Evolutionary conservation across 2,113 vertebrate genomes (phyloP), one percentile per base, ranked within the genome.

Genomic region (Sceloporus undulatus): DNA sequence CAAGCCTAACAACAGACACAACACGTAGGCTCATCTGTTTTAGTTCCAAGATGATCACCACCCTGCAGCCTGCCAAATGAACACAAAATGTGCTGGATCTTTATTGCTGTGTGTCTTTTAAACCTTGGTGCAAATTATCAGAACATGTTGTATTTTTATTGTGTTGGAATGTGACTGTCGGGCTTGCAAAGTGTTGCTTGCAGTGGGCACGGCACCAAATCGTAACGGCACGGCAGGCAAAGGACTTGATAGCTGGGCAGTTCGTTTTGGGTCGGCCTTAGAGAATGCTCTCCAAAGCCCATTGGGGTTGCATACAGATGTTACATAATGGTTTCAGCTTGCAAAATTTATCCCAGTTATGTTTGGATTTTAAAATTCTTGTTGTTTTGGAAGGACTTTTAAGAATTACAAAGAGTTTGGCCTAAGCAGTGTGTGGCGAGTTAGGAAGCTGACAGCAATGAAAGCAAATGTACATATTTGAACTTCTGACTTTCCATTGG

Each of bases 401-500:
- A 62, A 82, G 21, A 77, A 11, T 88, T 6, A 0, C 70, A 19
- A 40, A 79, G 85, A 56, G 82, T 89, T 88, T 89, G 77, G 75
- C 85, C 75, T 62, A 14, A 65, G 87, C 80, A 85, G 68, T 87
- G 16, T 40, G 38, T 77, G 59, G 52, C 73, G 34, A 0, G 65
- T 73, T 54, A 27, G 3, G 75, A 90, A 90, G 92, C 65, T 79
- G 88, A 92, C 90, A 94, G 84, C 91, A 90, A 78, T 70, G 80
- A 87, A 88, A 83, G 87, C 86, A 87, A 89, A 82, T 0, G 13
- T 92, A 91, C 11, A 0, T 88, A 85, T 70, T 82, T 91, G 90
- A 94, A 95, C 95, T 92, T 82, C 79, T 94, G 88, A 93, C 93
- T 94, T 92, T 25, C 75, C 74, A 4, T 87, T 94, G 94, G 92